phyloP scores from a whole-genome alignment of 1,140 invertebrate genomes.

The Drosophila carrolli region DNA sequence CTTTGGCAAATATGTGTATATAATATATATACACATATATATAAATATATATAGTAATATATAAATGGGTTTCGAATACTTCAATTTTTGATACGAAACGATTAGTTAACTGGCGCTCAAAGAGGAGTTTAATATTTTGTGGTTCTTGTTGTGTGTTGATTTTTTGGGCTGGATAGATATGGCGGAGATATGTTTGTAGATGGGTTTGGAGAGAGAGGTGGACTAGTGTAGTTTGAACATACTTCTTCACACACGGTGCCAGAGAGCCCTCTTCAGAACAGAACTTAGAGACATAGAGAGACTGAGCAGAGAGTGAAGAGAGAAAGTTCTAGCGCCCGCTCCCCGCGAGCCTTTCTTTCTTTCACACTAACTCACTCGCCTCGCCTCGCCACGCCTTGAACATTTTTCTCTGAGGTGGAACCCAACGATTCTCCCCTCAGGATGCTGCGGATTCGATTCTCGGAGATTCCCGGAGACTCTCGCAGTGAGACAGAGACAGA shows the following conservation, averaged over 20 bases:
- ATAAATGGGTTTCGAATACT: conserved; percentile 1
- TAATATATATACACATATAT: too few species aligned
- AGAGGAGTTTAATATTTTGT: conserved; percentile 17
- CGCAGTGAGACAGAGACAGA: conserved; percentile 50
- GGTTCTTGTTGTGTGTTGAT: conserved; percentile 10
- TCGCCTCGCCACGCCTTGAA: conserved; percentile 48
- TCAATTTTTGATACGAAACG: conserved; percentile 12
- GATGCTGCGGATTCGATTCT: conserved; percentile 24
- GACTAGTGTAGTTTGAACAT: conserved; percentile 78
- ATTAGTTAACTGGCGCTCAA: conserved; percentile 34
- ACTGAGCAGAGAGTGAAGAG: conserved; percentile 33
- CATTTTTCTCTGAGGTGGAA: conserved; percentile 38
- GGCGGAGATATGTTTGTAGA: conserved; percentile 22
- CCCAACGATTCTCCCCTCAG: conserved; percentile 31
- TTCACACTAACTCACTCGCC: conserved; percentile 71
- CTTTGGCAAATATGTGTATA: conserved; percentile 17
- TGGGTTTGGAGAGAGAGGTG: conserved; percentile 44
- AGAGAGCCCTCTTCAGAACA: conserved; percentile 80
- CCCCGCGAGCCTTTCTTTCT: conserved; percentile 27
- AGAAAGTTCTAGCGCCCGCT: conserved; percentile 46
- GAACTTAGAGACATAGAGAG: conserved; percentile 50
- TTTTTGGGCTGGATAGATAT: conserved; percentile 40
- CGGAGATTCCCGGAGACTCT: conserved; percentile 32
- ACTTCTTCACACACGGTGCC: conserved; percentile 82
- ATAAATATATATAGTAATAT: neutral